Base-by-base conservation (phyloP, 2,113 vertebrate species). In the Trichechus manatus region DNA sequence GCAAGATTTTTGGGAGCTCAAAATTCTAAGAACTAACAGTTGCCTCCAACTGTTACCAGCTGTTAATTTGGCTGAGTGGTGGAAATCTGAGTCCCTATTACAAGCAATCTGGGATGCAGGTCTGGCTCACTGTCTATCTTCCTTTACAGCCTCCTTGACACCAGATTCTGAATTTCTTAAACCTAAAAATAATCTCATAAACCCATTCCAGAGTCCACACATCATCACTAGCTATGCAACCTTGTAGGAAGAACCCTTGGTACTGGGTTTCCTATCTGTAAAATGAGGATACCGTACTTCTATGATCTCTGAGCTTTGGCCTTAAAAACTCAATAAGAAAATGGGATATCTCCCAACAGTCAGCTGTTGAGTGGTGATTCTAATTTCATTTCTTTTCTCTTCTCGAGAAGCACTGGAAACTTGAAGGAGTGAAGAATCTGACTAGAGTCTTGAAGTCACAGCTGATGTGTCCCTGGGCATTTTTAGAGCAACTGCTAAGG, bases 41-140 rank as follows among this genome's bases (percentile, higher is more conserved):
- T 96, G 98, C 90, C 59, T 89, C 92, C 98, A 97, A 97, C 92
- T 97, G 94, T 77, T 87, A 81, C 63, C 98, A 98, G 98, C 97
- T 97, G 94, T 97, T 96, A 72, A 78, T 78, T 84, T 87, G 89
- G 96, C 86, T 59, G 53, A 78, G 81, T 50, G 29, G 72, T 64
- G 22, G 61, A 44, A 22, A 23, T 47, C 59, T 2, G 42, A 87
- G 59, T 31, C 47, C 63, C 91, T 92, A 93, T 72, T 72, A 20
- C 87, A 94, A 93, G 87, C 75, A 70, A 36, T 93, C 70, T 25
- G 75, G 39, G 83, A 39, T 81, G 66, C 87, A 0, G 10, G 86
- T 59, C 70, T 89, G 83, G 50, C 84, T 96, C 14, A 29, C 25
- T 15, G 5, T 42, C 15, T n/a, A 20, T 77, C 94, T 95, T 84